Conservation (phyloP, 2,113 vertebrate species). For the Tympanuchus pallidicinctus region DNA sequence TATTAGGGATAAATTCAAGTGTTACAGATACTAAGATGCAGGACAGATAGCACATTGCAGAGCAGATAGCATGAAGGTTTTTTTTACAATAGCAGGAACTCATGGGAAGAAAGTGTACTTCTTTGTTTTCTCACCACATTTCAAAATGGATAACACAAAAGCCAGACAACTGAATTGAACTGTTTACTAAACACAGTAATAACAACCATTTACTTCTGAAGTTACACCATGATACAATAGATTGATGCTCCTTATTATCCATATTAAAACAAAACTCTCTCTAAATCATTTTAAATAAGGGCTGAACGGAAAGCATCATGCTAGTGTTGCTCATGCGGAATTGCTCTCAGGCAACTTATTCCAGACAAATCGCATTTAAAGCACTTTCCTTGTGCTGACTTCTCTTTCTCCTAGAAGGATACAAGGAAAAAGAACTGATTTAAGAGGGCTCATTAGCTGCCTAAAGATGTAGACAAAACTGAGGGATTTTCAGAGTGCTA, state of each 20-base stretch:
- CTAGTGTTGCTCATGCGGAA: neutral
- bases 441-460: neutral
- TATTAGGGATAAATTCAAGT: neutral
- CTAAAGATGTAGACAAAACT: neutral
- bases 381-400: neutral
- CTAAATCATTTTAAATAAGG: neutral
- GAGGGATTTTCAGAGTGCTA: neutral
- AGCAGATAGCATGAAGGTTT: neutral
- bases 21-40: neutral
- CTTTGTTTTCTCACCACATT: neutral
- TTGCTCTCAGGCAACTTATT: neutral
- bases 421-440: fast-evolving
- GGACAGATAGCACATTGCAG: neutral
- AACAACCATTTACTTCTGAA: neutral
- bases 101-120: neutral
- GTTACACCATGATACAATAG: neutral
- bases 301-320: neutral
- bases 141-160: neutral
- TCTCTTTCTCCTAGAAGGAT: neutral
- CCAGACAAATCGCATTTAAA: neutral
- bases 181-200: neutral
- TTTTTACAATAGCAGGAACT: neutral
- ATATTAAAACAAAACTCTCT: neutral
- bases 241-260: neutral
- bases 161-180: neutral